Evolutionary conservation across 2,888 invertebrate genomes (phyloP), one percentile per base, ranked within the genome.

Genomic region (Thumatha senex): DNA sequence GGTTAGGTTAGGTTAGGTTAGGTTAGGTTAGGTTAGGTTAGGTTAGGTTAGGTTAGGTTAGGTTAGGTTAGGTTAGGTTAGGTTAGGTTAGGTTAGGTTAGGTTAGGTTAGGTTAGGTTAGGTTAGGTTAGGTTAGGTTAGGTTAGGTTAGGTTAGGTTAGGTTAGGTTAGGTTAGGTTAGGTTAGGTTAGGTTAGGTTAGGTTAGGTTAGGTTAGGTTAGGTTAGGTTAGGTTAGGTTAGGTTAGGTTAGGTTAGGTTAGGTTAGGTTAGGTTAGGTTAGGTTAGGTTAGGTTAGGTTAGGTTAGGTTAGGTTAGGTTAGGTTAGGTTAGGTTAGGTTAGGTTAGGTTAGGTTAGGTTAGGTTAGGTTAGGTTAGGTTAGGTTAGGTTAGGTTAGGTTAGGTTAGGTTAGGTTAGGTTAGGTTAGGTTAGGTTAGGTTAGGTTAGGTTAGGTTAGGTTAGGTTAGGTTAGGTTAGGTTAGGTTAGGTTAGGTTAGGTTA

Each of bases 171-270:
- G 51, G 56, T 56, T 53, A 51, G 56, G 53, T 53, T 53, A 56
- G 56, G 56, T 56, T 56, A 51, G 56, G 56, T 56, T 56, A 53
- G 56, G 56, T 56, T 56, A 53, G 56, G 56, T 56, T 56, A 56
- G 56, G 56, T 56, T 53, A 53, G 56, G 56, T 56, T 56, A 53
- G 56, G 56, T 56, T 56, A 56, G 56, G 56, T 56, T 56, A 56
- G 56, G 56, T 56, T 56, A 53, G 56, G 53, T 56, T 53, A 56
- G 56, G 56, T 56, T 53, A 53, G 56, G 56, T 56, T 56, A 53
- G 56, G 52, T 56, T 53, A 53, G 56, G 59, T 60, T 60, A 56
- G 59, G 59, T 60, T 56, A 56, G 59, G 59, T 60, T 59, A 59
- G 59, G 59, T 56, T 59, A 59, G 59, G 56, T 54, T 56, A 56